Base-by-base conservation (phyloP, 2,888 invertebrate genomes). In the Synergus laeviventris region DNA sequence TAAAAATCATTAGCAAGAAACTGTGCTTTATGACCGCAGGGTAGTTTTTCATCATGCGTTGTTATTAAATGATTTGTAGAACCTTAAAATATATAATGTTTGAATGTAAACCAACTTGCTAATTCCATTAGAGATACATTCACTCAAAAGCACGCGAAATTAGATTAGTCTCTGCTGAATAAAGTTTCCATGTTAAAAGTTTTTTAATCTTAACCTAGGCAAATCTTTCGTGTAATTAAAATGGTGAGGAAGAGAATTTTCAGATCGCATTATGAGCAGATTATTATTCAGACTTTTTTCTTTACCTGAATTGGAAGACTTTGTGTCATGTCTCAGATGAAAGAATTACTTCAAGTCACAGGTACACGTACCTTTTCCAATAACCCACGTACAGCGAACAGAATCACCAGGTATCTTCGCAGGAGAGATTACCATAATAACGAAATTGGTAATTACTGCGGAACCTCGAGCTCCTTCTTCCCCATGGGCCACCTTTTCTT, bases 391-490 rank as follows among this genome's bases (percentile, higher is more conserved):
- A 75, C 77, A 77, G 61, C 76, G 77, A 78, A 78, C 79, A 56
- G 78, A 80, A 82, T 84, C 83, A 80, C 76, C 74, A 74, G 78
- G 78, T 81, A 81, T 76, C 81, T 81, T 82, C 80, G 75, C 77
- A 76, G 74, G 62, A 76, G 74, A 81, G 81, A 85, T 85, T 83
- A 85, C 83, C 79, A 81, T 86, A 84, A 85, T 84, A 83, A 82
- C 82, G 81, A 85, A 85, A 84, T 85, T 83, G 85, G 83, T 85
- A 84, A 86, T 86, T 84, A 85, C 84, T 75, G 80, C 77, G 74
- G 78, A 82, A 83, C 73, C 80, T 77, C 81, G 77, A 59, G 73
- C 77, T 77, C 75, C 45, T 66, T 74, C 73, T 76, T 60, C 70
- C 39, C 70, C 54, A 39, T 76, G 76, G 70, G 74, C 76, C 66